Evolutionary conservation across 2,888 invertebrate genomes (phyloP), one percentile per base, ranked within the genome.

Genomic region (Chrysomela aeneicollis): DNA sequence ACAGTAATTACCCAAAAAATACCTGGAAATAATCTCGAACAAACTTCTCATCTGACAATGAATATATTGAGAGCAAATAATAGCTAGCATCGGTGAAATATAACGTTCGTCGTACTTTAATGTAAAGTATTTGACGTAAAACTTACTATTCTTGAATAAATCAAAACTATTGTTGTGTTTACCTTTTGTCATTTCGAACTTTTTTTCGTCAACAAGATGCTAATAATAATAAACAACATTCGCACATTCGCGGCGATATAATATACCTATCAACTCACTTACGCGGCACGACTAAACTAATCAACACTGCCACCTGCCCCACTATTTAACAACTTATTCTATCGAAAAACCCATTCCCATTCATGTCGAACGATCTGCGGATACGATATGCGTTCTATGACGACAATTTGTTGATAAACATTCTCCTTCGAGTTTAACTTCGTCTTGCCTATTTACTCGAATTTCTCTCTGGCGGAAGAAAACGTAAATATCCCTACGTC

Each of bases 241-340:
- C 42, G 26, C 26, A 26, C 26, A 26, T 26, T 26, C 26, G 26
- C 26, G 26, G 6, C 42, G 42, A 15, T 42, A 42, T 42, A 26
- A 26, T 26, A 26, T 26, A 5, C 26, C n/a, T n/a, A 26, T 26
- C 26, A 26, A 42, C 12, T 42, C 42, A 12, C 15, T 42, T 15
- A 15, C 42, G 42, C 42, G 42, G 42, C 42, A 42, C 42, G 9
- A 15, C 42, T 42, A 42, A n/a, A 42, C 42, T 42, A 42, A 42
- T 42, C 42, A 42, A 42, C 42, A 10, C 15, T 42, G 42, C 42
- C 42, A 42, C 42, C 42, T 42, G 42, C 42, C 42, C 42, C 42
- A 42, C 42, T 42, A 42, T 42, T 42, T 42, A 42, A 42, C n/a
- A 15, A 15, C 42, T 42, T 35, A 12, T 12, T 42, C 42, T 15